Conservation (phyloP, 1,140 invertebrate species). For the Bombus haemorrhoidalis region DNA sequence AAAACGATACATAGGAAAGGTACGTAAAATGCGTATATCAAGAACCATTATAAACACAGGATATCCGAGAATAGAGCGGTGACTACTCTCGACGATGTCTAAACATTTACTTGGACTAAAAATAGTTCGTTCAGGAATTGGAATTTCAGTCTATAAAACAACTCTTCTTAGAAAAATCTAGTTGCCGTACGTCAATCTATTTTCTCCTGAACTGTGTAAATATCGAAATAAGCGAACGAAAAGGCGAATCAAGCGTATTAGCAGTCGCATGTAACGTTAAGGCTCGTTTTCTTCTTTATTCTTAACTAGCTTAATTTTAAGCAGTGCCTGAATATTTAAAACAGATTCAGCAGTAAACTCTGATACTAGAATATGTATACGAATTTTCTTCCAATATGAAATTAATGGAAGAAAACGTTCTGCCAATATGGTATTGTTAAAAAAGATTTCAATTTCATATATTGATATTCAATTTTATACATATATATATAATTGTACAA, state of each 20-base stretch:
- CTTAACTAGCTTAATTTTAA: background rate
- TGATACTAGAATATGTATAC: too few relatives aligned
- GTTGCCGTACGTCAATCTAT: too few relatives aligned
- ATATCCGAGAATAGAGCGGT: constrained; percentile 34
- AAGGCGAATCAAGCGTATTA: background rate
- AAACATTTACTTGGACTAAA: constrained; percentile 23
- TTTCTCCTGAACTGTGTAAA: background rate
- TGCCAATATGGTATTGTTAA: too few relatives aligned
- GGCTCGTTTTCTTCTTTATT: background rate
- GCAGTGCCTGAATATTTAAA: too few relatives aligned
- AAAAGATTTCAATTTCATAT: too few relatives aligned
- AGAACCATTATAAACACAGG: constrained; percentile 12
- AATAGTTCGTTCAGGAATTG: constrained; percentile 26
- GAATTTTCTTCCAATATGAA: too few relatives aligned
- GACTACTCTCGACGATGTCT: constrained; percentile 14
- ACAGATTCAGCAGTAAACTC: too few relatives aligned
- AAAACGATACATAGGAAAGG: background rate
- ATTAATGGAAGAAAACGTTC: too few relatives aligned
- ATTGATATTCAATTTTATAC: too few relatives aligned
- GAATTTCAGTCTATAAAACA: constrained; percentile 21
- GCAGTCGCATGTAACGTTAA: too few relatives aligned
- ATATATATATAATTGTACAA: too few relatives aligned
- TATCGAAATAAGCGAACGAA: background rate
- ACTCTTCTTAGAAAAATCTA: background rate
- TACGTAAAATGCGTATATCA: constrained; percentile 3